Percentiles rank a stretch among this genome's conserved stretches.
These are phyloP conservation scores for Pseudomyrmex flavicornis DNA, from an alignment of 1,140 invertebrate genomes.

Conservation along the genomic window DNA sequence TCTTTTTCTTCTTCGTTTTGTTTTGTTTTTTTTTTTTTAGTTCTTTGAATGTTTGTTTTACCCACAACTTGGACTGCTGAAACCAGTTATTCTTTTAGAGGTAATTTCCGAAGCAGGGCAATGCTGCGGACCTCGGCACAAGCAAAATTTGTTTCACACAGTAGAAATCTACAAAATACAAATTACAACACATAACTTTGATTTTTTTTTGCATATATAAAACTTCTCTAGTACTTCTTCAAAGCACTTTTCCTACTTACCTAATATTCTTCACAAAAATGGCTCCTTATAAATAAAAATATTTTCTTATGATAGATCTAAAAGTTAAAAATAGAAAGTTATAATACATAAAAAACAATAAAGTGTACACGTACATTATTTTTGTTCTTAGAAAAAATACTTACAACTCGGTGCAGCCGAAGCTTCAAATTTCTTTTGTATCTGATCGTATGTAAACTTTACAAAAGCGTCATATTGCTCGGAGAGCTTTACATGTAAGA, in stretches of 20 bases:
- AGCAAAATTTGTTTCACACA: slow-evolving; percentile 74
- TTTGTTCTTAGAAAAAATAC: slow-evolving; percentile 77
- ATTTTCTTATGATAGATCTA: slow-evolving; percentile 82
- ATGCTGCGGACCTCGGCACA: slow-evolving; percentile 56
- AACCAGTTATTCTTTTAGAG: slow-evolving; percentile 61
- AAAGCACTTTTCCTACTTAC: slow-evolving; percentile 65
- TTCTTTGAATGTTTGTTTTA: slow-evolving; percentile 59
- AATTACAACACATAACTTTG: neutral
- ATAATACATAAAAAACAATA: neutral
- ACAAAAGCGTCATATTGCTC: slow-evolving; percentile 99
- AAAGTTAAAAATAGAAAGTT: slow-evolving; percentile 52
- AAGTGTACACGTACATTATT: neutral
- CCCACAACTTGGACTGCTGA: slow-evolving; percentile 58
- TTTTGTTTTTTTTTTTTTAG: slow-evolving; percentile 55
- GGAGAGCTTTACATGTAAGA: slow-evolving; percentile 95
- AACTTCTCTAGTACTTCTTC: neutral
- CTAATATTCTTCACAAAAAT: slow-evolving; percentile 82
- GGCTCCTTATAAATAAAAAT: slow-evolving; percentile 79
- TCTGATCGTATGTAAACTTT: slow-evolving; percentile 98
- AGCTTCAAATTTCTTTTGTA: slow-evolving; percentile 93
- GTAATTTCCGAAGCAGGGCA: slow-evolving; percentile 59
- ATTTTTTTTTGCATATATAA: neutral
- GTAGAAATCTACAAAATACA: slow-evolving; percentile 69
- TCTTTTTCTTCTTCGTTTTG: slow-evolving; percentile 63
- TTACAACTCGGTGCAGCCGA: slow-evolving; percentile 89